Evolutionary conservation across 2,113 vertebrate species (phyloP), one percentile per base, ranked within the genome.

Genomic region (Phrynocephalus versicolor): DNA sequence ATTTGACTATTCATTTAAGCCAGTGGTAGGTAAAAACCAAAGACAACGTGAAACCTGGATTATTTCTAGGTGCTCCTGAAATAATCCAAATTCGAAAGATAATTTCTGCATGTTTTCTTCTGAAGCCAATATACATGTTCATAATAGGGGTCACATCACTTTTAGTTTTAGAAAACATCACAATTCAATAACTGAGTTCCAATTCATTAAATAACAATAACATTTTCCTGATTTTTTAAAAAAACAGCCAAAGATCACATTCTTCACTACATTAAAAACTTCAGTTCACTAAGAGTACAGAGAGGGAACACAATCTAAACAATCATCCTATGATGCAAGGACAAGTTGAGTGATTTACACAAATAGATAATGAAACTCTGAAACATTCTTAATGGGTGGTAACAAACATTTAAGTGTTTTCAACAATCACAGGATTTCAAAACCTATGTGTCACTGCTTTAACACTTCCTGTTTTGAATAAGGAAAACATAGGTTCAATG

Each of bases 331-430:
- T 45, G 12, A 33, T 30, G n/a, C 39, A 51, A 64, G 35, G 37
- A 12, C 23, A 55, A 23, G 27, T n/a, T 21, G 41, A 45, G 14
- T 64, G 10, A 30, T 45, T 41, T n/a, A 75, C 23, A 64, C 21
- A 37, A 6, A 4, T 0, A 14, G 7, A 51, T 15, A 57, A 7
- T 13, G 65, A 76, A 51, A 39, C 2, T 74, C 23, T 72, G 8
- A 27, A 65, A 64, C 58, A 27, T 81, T 81, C 73, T 86, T 73
- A 73, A 51, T 81, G 78, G 69, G 70, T 81, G 78, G 21, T 35
- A 30, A 73, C 41, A 30, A 80, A 51, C 2, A 14, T 33, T 9
- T 64, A 30, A 1, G 27, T 45, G 62, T 73, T 81, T 71, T 35
- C 62, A 1, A 30, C 57, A 85, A 65, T 73, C 74, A 74, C 25